Evolutionary conservation across 2,888 invertebrate genomes (phyloP), one percentile per base, ranked within the genome.

Genomic region (Sipha maydis): DNA sequence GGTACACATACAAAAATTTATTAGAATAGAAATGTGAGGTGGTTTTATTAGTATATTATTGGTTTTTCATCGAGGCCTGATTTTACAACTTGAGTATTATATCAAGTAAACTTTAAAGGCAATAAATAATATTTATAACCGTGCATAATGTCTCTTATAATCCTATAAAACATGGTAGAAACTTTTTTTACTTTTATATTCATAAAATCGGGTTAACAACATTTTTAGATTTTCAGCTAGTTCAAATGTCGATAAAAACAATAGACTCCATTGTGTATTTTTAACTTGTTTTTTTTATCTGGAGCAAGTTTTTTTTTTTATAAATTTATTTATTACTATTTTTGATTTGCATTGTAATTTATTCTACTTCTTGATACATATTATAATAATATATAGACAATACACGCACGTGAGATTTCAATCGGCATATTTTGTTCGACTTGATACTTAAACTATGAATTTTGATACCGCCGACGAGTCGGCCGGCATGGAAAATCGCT

Each of bases 41-140:
- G 77, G 48, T 85, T 77, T 85, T 85, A 85, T 85, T 85, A 69
- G 77, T 85, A 34, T 85, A 67, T 85, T 85, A 85, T 67, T 85
- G 41, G 77, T 61, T 41, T 67, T 67, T 48, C 69, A 75, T 21
- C 41, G 21, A 56, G 34, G 17, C 73, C 34, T 54, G 61, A 41
- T 61, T 84, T 76, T 84, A 84, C 41, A 84, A 84, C 76, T 84
- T 41, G 28, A 4, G 31, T 67, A 41, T 41, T 14, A 61, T 76
- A 84, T 77, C 61, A 61, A 38, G 73, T 56, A 21, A 76, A 67
- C 67, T 61, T 21, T 17, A 38, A 34, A 34, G 1, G 56, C 73
- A 34, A 83, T 75, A 83, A 83, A 83, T 83, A 75, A 75, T 19
- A 19, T 54, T 17, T 34, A 71, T 48, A 34, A 31, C 31, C 1